Evolutionary conservation across 2,888 invertebrate genomes (phyloP), one percentile per base, ranked within the genome.

Genomic region (Brassicogethes aeneus): DNA sequence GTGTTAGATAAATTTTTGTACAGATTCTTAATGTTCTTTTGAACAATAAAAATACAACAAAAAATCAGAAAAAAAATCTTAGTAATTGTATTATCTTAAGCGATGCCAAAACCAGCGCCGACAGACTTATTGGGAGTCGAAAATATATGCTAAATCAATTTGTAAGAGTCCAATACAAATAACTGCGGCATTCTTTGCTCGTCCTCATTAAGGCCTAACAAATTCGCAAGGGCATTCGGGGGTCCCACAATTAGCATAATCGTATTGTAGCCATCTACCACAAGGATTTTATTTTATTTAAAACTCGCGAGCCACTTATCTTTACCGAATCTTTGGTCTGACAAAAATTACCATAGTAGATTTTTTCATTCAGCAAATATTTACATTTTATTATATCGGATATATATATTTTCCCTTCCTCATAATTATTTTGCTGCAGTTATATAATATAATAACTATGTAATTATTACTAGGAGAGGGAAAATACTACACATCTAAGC

Each of bases 61-160:
- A n/a, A n/a, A n/a, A n/a, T n/a, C n/a, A n/a, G n/a, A n/a, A n/a
- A 23, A 23, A 23, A 7, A 23, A 23, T 10, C 10, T 23, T 10
- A 23, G 10, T 23, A 23, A 23, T 23, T 5, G 23, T 23, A 23
- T 23, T 23, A 10, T 23, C 10, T 23, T 23, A 23, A 23, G 5
- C 23, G 5, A 7, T 10, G 10, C 5, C 10, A 23, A 23, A 23
- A 10, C 10, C 23, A 10, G 5, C 23, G 5, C 10, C 23, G 10
- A 23, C n/a, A 7, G 23, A 7, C 23, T 10, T 23, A 23, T 23
- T 10, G 10, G 23, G 10, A 5, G 23, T 23, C 5, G 23, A 10
- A 32, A 32, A 10, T 32, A 12, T 32, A 32, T 32, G 32, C 32
- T 12, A 32, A 32, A 32, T 32, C 32, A 32, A 32, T 32, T 32